Evolutionary conservation across 1,140 invertebrate genomes (phyloP), one percentile per base, ranked within the genome.

Genomic region (Brachionus rubens): DNA sequence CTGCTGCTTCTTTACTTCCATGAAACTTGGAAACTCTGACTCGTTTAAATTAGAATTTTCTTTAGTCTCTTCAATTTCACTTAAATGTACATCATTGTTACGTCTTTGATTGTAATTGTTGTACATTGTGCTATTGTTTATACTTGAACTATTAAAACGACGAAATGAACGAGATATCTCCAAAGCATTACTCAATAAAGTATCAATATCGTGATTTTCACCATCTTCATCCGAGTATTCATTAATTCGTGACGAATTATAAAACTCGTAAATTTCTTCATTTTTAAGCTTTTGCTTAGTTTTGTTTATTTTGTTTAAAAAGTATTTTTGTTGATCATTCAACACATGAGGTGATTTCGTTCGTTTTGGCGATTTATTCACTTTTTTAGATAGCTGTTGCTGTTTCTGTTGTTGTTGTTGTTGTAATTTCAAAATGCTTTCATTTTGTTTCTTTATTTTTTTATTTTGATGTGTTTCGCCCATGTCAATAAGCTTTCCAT

Each of bases 401-500:
- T 41, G 14, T 65, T 36, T 41, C 43, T 65, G 40, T 21, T 24
- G n/a, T 26, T 65, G 41, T 26, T 65, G 41, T n/a, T 65, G 59
- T 43, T 65, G 59, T 24, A 24, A 21, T 6, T 43, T 43, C 5
- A 65, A 16, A 10, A 43, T 36, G 40, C 36, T 9, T 0, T 65
- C 19, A 43, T 65, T 65, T 65, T 16, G n/a, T 19, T 24, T 65
- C 16, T 24, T 6, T 41, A 43, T 65, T 43, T 65, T 65, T 16
- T 59, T 30, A 6, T 5, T 4, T 46, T 65, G 36, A 10, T 16
- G 24, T 46, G 50, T 50, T 50, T 72, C 68, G 46, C 68, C 50
- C 30, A 72, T 72, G 36, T 72, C 68, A 30, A 72, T 72, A 3
- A 72, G 36, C 19, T 54, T 48, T 16, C 68, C 68, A 7, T 50